A percentile compares a stretch with the other conserved stretches of the same genome.
phyloP scores from a whole-genome alignment of 2,888 invertebrate species.

The Campoletis raptor region DNA sequence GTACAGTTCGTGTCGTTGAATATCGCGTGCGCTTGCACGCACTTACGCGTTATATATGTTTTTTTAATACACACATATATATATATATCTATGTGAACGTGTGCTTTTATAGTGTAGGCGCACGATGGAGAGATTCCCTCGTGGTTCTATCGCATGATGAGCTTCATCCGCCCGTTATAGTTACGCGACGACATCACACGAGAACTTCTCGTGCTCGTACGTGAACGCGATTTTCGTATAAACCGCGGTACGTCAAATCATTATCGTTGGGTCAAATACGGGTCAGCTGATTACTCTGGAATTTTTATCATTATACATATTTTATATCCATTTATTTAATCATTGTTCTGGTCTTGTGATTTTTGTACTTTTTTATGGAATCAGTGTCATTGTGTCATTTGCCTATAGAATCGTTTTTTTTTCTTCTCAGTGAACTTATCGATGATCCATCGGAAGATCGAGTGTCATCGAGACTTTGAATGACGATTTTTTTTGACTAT shows the following conservation, averaged over 20 bases:
- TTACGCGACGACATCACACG: constrained; percentile 66
- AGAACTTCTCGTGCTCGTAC: constrained; percentile 57
- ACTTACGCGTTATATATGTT: neutral
- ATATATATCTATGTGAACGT: neutral
- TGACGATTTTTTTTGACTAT: neutral
- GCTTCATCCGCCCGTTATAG: constrained; percentile 65
- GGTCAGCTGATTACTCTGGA: neutral
- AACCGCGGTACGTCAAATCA: constrained; percentile 37
- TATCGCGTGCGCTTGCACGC: constrained; percentile 17
- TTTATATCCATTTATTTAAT: neutral
- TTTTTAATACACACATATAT: no score
- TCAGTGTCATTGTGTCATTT: neutral
- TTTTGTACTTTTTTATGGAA: neutral
- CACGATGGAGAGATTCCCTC: constrained; percentile 66
- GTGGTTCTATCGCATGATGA: constrained; percentile 66
- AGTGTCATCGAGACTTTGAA: neutral
- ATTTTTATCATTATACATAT: neutral
- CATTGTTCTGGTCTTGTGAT: neutral
- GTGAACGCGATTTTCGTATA: constrained; percentile 37
- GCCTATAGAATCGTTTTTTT: no score
- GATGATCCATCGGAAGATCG: neutral
- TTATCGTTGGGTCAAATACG: constrained; percentile 24
- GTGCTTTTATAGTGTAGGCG: constrained; percentile 52
- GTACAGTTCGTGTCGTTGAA: constrained; percentile 30
- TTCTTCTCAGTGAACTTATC: no score